phyloP scores from a whole-genome alignment of 1,140 invertebrate genomes.

The Conopomorpha cramerella region DNA sequence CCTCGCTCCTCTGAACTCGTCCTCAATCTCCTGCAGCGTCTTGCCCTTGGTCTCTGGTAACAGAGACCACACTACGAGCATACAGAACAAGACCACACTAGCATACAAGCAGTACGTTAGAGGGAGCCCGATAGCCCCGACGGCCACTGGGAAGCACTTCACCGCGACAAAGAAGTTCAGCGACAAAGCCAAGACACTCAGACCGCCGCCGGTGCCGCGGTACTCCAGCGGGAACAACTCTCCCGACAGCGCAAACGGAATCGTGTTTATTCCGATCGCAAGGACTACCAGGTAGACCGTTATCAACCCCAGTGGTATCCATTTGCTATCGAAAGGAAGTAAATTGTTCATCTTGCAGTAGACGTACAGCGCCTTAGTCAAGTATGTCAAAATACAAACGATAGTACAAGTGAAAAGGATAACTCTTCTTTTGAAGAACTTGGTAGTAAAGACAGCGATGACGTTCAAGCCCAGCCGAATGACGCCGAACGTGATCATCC shows the following conservation, averaged over 20 bases:
- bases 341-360: conserved; percentile 21
- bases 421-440: conserved; percentile 30
- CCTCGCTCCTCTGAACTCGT: conserved; percentile 24
- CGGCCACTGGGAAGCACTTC: conserved; percentile 38
- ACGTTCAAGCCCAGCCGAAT: conserved; percentile 40
- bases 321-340: conserved; percentile 24
- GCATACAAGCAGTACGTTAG: conserved; percentile 36
- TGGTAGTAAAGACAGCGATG: conserved; percentile 42
- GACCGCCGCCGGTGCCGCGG: conserved; percentile 37
- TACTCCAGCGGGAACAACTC: conserved; percentile 48
- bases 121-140: conserved; percentile 21
- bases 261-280: conserved; percentile 39
- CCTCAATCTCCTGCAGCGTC: conserved; percentile 44
- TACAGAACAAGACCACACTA: conserved; percentile 19
- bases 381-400: conserved; percentile 32
- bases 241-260: conserved; percentile 43
- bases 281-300: conserved; percentile 42
- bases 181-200: conserved; percentile 31
- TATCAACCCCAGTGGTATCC: conserved; percentile 34
- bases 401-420: conserved; percentile 29
- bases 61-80: conserved; percentile 28
- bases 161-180: conserved; percentile 41
- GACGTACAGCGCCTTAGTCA: conserved; percentile 31
- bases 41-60: conserved; percentile 46
- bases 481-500: conserved; percentile 41